Evolutionary conservation across 2,888 invertebrate species (phyloP), one percentile per base, ranked within the genome.

Genomic region (Phrixothrix hirtus): DNA sequence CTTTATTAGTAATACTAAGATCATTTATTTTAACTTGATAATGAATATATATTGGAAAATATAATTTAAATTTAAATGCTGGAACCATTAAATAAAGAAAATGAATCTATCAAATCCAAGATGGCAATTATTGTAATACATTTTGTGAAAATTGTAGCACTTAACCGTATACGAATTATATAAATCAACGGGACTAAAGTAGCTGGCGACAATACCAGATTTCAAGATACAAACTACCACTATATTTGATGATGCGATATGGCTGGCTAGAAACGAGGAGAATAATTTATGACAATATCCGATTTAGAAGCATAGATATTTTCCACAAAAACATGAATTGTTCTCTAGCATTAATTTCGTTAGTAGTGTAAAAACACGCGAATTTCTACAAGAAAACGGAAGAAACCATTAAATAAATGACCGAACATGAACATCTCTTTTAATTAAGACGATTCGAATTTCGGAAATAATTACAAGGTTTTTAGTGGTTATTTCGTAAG

Each of bases 161-260:
- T 68, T 67, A 67, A 67, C 67, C 69, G 62, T 68, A 69, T 62
- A 66, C 60, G 62, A 56, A 61, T 64, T 62, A 69, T n/a, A n/a
- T 70, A 70, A 70, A 70, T 70, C 70, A 70, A 58, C 48, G 41
- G 47, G 57, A 58, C 62, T 67, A 68, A 69, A 66, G 69, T 66
- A 69, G 67, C 68, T 63, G 65, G 67, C 68, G 70, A 70, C 69
- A 70, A 68, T 65, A 63, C 61, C 70, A 70, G 70, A 69, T 70
- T 69, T 67, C 58, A 47, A 59, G 68, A 70, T 67, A 70, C 69
- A 67, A 70, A 68, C 67, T 68, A 66, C 68, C 65, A 61, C 62
- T 64, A 64, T 62, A 66, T 62, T 49, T 58, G 55, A 57, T 58
- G 51, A 50, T 50, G 36, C 35, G 44, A 44, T 43, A 50, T 27